Base-by-base conservation (phyloP, 2,888 invertebrate genomes). In the Trichogramma evanescens region DNA sequence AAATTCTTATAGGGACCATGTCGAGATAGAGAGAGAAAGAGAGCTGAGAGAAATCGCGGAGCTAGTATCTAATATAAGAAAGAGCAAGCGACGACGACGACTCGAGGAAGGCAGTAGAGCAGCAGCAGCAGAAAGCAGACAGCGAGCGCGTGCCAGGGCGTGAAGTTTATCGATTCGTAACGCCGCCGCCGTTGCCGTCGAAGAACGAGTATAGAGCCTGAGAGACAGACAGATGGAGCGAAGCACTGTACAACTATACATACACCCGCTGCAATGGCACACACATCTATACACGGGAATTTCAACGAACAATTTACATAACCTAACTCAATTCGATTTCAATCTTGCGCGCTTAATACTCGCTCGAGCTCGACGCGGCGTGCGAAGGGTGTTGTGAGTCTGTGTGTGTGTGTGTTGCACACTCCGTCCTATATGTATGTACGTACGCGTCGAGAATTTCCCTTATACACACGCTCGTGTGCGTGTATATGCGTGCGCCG, bases 241-340 rank as follows among this genome's bases (percentile, higher is more conserved):
- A 39, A n/a, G 6, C 26, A 26, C 3, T 26, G 26, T 26, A 26
- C 26, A 26, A 26, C 26, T 26, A 26, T 26, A 26, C 26, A 13
- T 13, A 26, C 26, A 26, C 26, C 2, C 26, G 26, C 26, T 26
- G 26, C 26, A 26, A 26, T 26, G 26, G 26, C 26, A 26, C 26
- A 26, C 26, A 26, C 26, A 26, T 26, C 26, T 26, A 26, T 26
- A 26, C 26, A 26, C n/a, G n/a, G n/a, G 45, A n/a, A 67, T 66
- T 67, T 66, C 65, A 65, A 64, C 54, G 66, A 67, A 65, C 68
- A 69, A 67, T 69, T 69, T 69, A 67, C 68, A 69, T 69, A 69
- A 69, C 66, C 66, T 68, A 69, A 69, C 68, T 68, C 68, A 66
- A 69, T 69, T 69, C 67, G 68, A 67, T 67, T 68, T 66, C 67